Conservation (phyloP, 2,888 invertebrate species). For the Bugula neritina region DNA sequence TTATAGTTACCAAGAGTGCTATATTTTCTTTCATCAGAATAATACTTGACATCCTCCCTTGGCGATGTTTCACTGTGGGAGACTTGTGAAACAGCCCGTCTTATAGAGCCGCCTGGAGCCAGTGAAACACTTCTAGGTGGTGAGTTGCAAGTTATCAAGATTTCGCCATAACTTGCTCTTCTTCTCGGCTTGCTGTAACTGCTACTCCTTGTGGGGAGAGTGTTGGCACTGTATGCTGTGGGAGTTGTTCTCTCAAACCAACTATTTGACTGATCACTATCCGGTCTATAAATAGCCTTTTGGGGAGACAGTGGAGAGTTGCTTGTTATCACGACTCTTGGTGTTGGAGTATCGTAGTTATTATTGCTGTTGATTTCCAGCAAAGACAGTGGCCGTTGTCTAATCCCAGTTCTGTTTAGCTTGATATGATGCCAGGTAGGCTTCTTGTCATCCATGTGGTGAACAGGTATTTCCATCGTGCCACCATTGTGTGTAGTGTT, state of each 20-base stretch:
- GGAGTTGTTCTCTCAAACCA: neutral
- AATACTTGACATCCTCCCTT: neutral
- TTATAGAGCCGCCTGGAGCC: neutral
- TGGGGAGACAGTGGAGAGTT: constrained; percentile 17
- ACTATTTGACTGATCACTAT: neutral
- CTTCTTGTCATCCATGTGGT: neutral
- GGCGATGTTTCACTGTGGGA: neutral
- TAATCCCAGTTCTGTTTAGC: neutral
- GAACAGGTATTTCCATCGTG: neutral
- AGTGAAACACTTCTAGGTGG: neutral
- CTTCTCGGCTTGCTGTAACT: neutral
- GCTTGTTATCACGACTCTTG: constrained; percentile 4
- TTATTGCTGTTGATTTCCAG: neutral
- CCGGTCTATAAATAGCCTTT: constrained; percentile 13
- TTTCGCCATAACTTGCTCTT: constrained; percentile 9
- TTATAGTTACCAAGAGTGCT: neutral
- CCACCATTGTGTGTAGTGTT: neutral
- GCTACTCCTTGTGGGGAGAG: neutral
- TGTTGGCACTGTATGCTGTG: neutral
- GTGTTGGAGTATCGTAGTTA: neutral
- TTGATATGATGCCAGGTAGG: neutral
- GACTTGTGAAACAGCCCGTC: neutral
- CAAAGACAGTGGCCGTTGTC: neutral
- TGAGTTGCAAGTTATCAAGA: constrained; percentile 17
- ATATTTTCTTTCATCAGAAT: neutral